Percentiles rank a stretch among this genome's conserved stretches.
Conservation (phyloP, 2,797 vertebrate species). For the Mormyrops boulengeri region DNA sequence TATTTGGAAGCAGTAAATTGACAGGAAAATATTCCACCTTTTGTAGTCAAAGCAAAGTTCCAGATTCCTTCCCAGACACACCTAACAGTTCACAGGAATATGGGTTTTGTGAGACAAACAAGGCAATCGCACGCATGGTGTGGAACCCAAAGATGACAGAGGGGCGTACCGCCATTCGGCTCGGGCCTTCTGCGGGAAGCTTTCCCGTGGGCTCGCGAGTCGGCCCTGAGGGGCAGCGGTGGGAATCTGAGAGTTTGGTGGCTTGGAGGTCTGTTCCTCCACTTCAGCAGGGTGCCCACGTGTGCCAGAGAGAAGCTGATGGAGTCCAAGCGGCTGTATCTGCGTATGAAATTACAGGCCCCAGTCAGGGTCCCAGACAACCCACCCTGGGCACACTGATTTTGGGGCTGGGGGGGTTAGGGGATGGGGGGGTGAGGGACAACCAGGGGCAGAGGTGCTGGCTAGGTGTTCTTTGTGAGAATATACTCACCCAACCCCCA, state of each 20-base stretch:
- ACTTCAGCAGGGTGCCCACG: constrained; percentile 66
- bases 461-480: background rate
- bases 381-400: background rate
- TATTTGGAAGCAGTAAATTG: background rate
- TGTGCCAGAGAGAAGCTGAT: constrained; percentile 72
- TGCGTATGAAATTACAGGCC: constrained; percentile 37
- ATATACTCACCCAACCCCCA: background rate
- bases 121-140: background rate
- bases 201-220: background rate
- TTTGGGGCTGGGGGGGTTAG: too few species aligned
- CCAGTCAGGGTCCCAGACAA: background rate
- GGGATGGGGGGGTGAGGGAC: background rate
- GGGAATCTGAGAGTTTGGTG: constrained; percentile 30
- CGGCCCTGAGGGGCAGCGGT: constrained; percentile 14
- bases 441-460: background rate
- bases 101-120: background rate
- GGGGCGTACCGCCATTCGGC: background rate
- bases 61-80: background rate
- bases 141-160: background rate
- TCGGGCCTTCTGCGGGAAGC: background rate
- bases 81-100: background rate
- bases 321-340: constrained; percentile 72
- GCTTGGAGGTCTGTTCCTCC: constrained; percentile 32
- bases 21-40: background rate
- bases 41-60: background rate